Evolutionary conservation across 1,140 invertebrate genomes (phyloP).

Genomic region (Temnothorax nylanderi): DNA sequence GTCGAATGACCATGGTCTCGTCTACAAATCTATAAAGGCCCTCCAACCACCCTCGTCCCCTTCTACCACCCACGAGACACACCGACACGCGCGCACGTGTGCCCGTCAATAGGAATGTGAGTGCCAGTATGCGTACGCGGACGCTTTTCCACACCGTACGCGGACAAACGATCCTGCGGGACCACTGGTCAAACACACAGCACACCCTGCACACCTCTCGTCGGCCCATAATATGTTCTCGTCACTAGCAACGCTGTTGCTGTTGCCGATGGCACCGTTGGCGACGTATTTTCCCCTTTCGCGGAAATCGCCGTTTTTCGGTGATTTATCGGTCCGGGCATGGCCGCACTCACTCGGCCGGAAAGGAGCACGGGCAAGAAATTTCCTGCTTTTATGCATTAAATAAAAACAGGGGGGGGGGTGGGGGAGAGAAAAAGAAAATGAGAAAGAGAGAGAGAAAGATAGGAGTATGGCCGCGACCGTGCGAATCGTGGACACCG

Average conservation of each 20-base stretch:
- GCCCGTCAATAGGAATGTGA: not conserved
- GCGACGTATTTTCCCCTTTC: slow-evolving; percentile 76
- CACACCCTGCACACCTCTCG: slow-evolving; percentile 64
- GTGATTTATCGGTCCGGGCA: slow-evolving; percentile 70
- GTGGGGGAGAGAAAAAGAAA: not conserved
- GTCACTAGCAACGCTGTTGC: slow-evolving; percentile 79
- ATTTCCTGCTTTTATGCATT: slow-evolving; percentile 66
- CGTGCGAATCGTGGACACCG: slow-evolving; percentile 42
- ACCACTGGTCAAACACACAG: slow-evolving; percentile 78
- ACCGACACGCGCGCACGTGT: slow-evolving; percentile 10
- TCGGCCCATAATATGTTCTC: slow-evolving; percentile 80
- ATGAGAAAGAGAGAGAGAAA: not conserved
- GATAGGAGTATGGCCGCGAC: not conserved
- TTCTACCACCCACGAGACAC: slow-evolving; percentile 21
- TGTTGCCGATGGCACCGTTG: slow-evolving; percentile 67
- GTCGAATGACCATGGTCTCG: slow-evolving; percentile 80
- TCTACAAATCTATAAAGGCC: slow-evolving; percentile 82
- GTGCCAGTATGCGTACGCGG: slow-evolving; percentile 21
- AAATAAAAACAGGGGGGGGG: slow-evolving; percentile 42
- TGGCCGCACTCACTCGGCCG: slow-evolving; percentile 35
- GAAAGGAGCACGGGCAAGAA: slow-evolving; percentile 56
- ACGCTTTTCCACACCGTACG: slow-evolving; percentile 63
- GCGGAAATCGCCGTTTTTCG: slow-evolving; percentile 77
- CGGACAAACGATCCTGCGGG: slow-evolving; percentile 77
- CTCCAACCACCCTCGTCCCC: slow-evolving; percentile 43